Conservation (phyloP, 2,888 invertebrate genomes). For the Strigamia maritima region DNA sequence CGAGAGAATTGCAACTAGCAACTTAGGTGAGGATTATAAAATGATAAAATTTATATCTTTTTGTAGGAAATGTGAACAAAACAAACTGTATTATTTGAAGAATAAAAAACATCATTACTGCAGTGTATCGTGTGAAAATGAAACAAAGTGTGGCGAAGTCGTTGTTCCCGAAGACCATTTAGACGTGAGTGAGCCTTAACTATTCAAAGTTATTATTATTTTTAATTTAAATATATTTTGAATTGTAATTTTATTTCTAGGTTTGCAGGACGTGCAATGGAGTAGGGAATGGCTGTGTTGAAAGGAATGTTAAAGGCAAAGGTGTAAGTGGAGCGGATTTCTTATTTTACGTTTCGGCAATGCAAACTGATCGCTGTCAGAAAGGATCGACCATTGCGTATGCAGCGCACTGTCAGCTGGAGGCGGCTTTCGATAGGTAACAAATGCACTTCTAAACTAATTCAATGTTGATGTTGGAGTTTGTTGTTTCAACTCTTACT, state of each 20-base stretch:
- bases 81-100: conserved; percentile 65
- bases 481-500: conserved; percentile 40
- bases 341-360: conserved; percentile 92
- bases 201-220: too few species aligned
- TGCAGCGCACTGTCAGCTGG: conserved; percentile 98
- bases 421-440: conserved; percentile 81
- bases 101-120: conserved; percentile 77
- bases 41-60: neutral
- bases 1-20: neutral
- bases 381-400: conserved; percentile 91
- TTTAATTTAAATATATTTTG: too few species aligned
- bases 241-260: conserved; percentile 54
- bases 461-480: neutral
- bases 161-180: conserved; percentile 88
- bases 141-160: conserved; percentile 95
- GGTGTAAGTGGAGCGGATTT: conserved; percentile 79
- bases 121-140: conserved; percentile 73
- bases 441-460: conserved; percentile 31
- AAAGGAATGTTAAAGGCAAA: conserved; percentile 57
- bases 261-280: conserved; percentile 82
- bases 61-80: conserved; percentile 76
- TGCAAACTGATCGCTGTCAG: conserved; percentile 87
- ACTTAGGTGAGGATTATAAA: neutral
- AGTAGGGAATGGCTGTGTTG: conserved; percentile 73
- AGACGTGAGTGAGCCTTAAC: conserved; percentile 80